Evolutionary conservation across 2,888 invertebrate genomes (phyloP), one percentile per base, ranked within the genome.

Genomic region (Aspidiotus destructor): DNA sequence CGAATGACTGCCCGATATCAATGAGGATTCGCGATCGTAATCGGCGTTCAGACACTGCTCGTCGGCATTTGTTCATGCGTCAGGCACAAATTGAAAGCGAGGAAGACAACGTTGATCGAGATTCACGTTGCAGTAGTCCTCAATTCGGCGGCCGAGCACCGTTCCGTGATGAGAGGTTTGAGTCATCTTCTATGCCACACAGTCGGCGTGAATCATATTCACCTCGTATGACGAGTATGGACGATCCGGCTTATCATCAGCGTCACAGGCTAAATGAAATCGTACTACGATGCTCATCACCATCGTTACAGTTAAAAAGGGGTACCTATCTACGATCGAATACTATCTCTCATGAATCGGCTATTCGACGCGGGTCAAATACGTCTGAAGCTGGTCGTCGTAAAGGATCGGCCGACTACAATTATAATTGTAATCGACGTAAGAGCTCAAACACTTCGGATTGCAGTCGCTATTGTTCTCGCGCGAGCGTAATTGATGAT

Each of bases 11-110:
- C 73, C 82, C 84, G 11, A 81, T 85, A 17, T 85, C 78, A 17
- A 75, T 82, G 70, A 77, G 78, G 70, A 79, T 82, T 17, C 76
- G 78, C 77, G 85, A 78, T 79, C 82, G 73, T 79, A 82, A 83
- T 42, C 86, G 86, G 77, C 82, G 86, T 69, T 82, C 81, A 8
- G 84, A 84, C 73, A 84, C 85, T 1, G 85, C 87, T 57, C 84
- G 87, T 61, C 81, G 88, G 57, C 88, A 89, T 75, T 85, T 88
- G 61, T 80, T 92, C 57, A 81, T 86, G 9, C 79, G 91, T 8
- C 92, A 92, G 75, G 84, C 86, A 72, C 86, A 87, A 48, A 85
- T 86, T 72, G 88, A 88, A 73, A 84, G 85, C 55, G 82, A 85
- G 67, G 82, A 82, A 67, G 77, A 69, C 13, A 44, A n/a, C 17